Conservation (phyloP, 1,140 invertebrate genomes). For the Bicyclus anynana region DNA sequence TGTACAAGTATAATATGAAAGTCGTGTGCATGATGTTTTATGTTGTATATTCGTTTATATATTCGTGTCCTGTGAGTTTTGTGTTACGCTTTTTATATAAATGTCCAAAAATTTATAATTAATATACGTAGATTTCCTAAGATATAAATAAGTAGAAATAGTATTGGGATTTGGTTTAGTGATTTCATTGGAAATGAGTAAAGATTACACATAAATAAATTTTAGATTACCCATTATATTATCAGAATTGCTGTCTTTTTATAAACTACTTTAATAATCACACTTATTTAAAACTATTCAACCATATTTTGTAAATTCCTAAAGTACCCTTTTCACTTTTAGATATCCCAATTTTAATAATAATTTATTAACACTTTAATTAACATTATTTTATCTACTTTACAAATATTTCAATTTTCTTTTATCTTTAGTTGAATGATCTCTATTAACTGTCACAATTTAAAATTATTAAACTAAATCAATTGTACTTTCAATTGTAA, state of each 20-base stretch:
- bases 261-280: background rate
- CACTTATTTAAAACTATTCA: background rate
- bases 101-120: background rate
- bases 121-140: background rate
- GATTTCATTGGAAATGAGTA: background rate
- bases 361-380: no score
- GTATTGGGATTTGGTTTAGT: slow-evolving; percentile 8
- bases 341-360: no score
- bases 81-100: slow-evolving; percentile 70
- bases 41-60: slow-evolving; percentile 38
- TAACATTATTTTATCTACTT: no score
- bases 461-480: no score
- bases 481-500: no score
- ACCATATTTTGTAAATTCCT: no score
- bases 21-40: slow-evolving; percentile 50
- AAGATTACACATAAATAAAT: background rate
- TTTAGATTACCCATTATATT: background rate
- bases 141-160: slow-evolving; percentile 8
- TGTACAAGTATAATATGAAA: slow-evolving; percentile 31
- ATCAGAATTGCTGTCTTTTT: background rate
- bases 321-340: no score
- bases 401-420: no score
- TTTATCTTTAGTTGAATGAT: no score
- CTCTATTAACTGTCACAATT: no score
- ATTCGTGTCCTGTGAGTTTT: slow-evolving; percentile 71